phyloP scores from a whole-genome alignment of 2,113 vertebrate genomes.

The Alaudala cheleensis region DNA sequence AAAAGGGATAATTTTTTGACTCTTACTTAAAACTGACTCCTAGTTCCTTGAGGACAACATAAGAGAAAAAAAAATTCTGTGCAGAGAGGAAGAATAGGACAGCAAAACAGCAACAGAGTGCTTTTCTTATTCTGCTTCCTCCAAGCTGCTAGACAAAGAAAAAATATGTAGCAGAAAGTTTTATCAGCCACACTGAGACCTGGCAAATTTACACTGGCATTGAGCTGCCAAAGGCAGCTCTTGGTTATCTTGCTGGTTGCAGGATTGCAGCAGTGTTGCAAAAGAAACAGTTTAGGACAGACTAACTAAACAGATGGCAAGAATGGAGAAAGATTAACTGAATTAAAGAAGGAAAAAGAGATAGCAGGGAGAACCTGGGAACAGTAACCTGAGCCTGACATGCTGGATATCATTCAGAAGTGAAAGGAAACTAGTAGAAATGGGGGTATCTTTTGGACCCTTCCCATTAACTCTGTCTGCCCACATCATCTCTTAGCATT shows the following conservation, averaged over 20 bases:
- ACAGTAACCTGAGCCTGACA: background rate
- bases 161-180: conserved; percentile 15
- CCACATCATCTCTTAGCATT: background rate
- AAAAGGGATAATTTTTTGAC: background rate
- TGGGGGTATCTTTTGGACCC: background rate
- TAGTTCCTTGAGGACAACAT: background rate
- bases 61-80: background rate
- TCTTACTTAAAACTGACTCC: background rate
- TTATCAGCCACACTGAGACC: background rate
- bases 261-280: background rate
- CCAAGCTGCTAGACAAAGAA: background rate
- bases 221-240: conserved; percentile 5
- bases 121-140: background rate
- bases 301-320: conserved; percentile 2
- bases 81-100: background rate
- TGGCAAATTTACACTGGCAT: background rate
- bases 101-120: background rate
- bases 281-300: background rate
- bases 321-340: background rate
- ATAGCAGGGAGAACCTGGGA: background rate
- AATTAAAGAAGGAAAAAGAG: background rate
- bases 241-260: background rate
- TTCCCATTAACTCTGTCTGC: background rate
- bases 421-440: background rate
- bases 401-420: background rate